Evolutionary conservation across 2,797 vertebrate species (phyloP), one percentile per base, ranked within the genome.

Genomic region (Cheirogaleus major): DNA sequence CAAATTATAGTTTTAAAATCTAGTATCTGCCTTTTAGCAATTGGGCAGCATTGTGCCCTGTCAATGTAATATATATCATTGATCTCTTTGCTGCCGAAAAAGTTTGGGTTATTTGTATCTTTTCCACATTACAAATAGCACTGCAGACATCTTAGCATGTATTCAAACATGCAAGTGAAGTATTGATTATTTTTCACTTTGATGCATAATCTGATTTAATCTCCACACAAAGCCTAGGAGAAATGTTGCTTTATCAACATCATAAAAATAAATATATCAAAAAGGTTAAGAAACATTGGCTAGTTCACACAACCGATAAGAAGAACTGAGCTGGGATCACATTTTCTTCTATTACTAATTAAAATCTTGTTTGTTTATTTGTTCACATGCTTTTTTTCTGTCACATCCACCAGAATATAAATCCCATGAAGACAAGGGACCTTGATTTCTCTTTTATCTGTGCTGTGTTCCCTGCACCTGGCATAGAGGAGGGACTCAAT

Each of bases 161-260:
- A 32, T 59, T n/a, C 7, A 43, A 85, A 14, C 30, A 30, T 27
- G 23, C 25, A 78, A 72, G 8, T 86, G 30, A 55, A 52, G 5
- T 6, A 52, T 7, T 78, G 67, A 50, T 69, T 90, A 83, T 78
- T 91, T 95, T 94, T 83, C 30, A 43, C 45, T 70, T 95, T 88
- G 11, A 15, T 83, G 9, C 11, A 32, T 67, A 50, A 82, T 72
- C 25, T 80, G 78, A 70, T 75, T 83, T 48, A 92, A 78, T 52
- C 4, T 5, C 38, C 10, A 50, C 6, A 83, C 11, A 91, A 79
- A 91, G 7, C 27, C 50, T 43, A 85, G 25, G 27, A 45, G 11
- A 67, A 52, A 18, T 73, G 4, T 52, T 92, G 27, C 30, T 81
- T 88, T 43, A 84, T 22, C 32, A 11, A 9, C 3, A 35, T 75